Conservation (phyloP, 1,140 invertebrate genomes). For the Bombus fervidus region DNA sequence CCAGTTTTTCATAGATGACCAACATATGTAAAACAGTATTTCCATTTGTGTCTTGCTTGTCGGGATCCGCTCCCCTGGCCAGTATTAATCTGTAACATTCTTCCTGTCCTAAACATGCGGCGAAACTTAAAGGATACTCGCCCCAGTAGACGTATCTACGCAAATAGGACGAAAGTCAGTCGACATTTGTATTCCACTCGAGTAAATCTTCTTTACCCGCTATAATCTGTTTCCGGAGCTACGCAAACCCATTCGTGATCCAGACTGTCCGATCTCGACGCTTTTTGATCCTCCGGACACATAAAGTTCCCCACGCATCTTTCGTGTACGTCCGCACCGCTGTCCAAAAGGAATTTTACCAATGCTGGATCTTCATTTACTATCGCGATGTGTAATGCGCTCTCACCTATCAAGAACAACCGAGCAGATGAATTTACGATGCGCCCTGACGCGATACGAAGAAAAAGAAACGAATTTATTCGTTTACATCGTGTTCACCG, state of each 20-base stretch:
- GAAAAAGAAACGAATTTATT: neutral
- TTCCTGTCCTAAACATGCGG: conserved; percentile 97
- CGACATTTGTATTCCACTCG: neutral
- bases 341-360: conserved; percentile 97
- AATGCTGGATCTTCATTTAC: conserved; percentile 99
- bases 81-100: conserved; percentile 97
- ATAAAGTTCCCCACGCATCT: conserved; percentile 97
- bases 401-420: conserved; percentile 8
- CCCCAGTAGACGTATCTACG: conserved; percentile 98
- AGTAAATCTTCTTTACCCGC: conserved; percentile 86
- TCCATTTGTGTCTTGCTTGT: conserved; percentile 98
- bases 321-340: conserved; percentile 95
- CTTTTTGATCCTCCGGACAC: conserved; percentile 98
- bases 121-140: conserved; percentile 97
- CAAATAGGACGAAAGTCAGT: neutral
- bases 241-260: conserved; percentile 97
- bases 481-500: neutral
- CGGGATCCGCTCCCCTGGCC: conserved; percentile 96
- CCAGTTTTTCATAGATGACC: conserved; percentile 97
- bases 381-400: conserved; percentile 94
- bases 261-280: conserved; percentile 91
- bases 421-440: neutral
- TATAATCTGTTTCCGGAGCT: conserved; percentile 94
- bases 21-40: conserved; percentile 98
- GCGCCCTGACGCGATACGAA: neutral